These are phyloP conservation scores for Anoplolepis gracilipes DNA, from an alignment of 1,140 invertebrate species.

Conservation along the genomic window DNA sequence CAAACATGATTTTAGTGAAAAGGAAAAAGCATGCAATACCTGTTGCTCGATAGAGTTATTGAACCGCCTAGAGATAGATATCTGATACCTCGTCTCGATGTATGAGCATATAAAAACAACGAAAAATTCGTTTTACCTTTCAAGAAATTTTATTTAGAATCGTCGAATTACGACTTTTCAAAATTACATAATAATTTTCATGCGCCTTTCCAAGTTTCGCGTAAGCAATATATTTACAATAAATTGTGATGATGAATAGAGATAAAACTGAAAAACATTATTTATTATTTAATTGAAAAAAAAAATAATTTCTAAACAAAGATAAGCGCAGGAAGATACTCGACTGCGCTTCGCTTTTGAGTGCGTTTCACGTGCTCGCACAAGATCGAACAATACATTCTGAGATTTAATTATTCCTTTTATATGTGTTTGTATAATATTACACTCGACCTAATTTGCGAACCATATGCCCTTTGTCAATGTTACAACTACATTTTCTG, in stretches of 20 bases:
- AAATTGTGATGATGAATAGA: too few species aligned
- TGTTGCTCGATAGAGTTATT: conserved; percentile 68
- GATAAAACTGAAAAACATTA: too few species aligned
- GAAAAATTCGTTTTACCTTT: not conserved
- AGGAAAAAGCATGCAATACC: conserved; percentile 64
- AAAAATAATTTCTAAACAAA: not conserved
- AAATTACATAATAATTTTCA: not conserved
- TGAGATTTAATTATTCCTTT: not conserved
- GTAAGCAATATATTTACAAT: not conserved
- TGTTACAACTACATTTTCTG: conserved; percentile 12
- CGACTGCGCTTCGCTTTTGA: not conserved
- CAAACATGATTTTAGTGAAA: conserved; percentile 54
- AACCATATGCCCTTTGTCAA: not conserved
- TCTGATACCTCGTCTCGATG: not conserved
- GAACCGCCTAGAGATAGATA: conserved; percentile 43
- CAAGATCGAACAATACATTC: not conserved
- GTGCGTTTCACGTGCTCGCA: not conserved
- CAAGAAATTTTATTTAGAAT: not conserved
- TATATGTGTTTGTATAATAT: not conserved
- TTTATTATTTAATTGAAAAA: too few species aligned
- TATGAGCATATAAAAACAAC: not conserved
- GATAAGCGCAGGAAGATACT: not conserved
- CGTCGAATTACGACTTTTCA: not conserved
- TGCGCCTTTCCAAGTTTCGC: not conserved
- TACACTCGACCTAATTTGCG: not conserved